Percentiles rank a stretch among this genome's conserved stretches.
Evolutionary conservation across 1,140 invertebrate genomes (phyloP).

Genomic region (Cyclargus thomasi): DNA sequence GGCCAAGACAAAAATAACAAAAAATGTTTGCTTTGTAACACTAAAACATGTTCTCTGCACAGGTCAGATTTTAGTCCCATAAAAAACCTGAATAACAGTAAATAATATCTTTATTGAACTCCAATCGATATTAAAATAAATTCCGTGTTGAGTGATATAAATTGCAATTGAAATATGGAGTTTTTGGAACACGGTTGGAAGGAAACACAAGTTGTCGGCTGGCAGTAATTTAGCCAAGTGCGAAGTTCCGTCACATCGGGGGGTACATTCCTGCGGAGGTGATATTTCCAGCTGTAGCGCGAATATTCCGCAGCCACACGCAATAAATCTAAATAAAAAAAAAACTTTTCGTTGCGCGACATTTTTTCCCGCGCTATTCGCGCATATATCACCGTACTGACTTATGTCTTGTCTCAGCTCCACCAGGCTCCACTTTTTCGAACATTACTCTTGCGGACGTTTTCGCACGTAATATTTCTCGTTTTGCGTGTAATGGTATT

Average conservation of each 20-base stretch:
- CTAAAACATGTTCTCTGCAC: too few relatives aligned
- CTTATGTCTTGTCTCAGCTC: conserved; percentile 59
- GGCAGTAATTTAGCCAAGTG: conserved; percentile 70
- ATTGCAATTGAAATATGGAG: conserved; percentile 1
- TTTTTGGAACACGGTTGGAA: conserved; percentile 27
- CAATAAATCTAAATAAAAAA: conserved; percentile 50
- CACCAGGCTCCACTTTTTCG: conserved; percentile 43
- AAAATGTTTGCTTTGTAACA: too few relatives aligned
- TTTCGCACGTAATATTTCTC: conserved; percentile 35
- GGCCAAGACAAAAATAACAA: too few relatives aligned
- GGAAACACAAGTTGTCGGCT: conserved; percentile 41
- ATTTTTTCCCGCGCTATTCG: conserved; percentile 71
- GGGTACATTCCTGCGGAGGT: conserved; percentile 59
- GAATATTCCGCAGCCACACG: conserved; percentile 61
- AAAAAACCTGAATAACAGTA: too few relatives aligned
- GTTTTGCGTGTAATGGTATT: conserved; percentile 20
- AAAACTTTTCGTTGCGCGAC: conserved; percentile 39
- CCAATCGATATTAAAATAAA: neutral
- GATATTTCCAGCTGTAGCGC: conserved; percentile 53
- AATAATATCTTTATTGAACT: too few relatives aligned
- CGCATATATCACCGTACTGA: conserved; percentile 66
- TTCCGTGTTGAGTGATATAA: neutral
- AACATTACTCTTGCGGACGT: conserved; percentile 32
- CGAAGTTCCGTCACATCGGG: conserved; percentile 69
- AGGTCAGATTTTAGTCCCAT: too few relatives aligned